phyloP scores from a whole-genome alignment of 2,113 vertebrate genomes.

The Coturnix japonica region DNA sequence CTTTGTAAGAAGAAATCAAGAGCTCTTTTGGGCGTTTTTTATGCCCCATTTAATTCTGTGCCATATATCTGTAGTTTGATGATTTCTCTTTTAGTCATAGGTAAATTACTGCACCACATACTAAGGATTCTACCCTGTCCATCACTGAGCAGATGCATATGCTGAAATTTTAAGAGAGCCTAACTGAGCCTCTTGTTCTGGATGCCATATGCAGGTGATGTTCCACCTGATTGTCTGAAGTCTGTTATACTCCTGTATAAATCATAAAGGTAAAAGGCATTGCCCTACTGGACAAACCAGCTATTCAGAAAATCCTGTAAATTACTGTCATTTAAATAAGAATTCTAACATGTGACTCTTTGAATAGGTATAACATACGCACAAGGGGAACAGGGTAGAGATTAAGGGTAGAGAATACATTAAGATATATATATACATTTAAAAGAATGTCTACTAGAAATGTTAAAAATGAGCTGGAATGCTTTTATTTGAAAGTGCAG shows the following conservation, averaged over 20 bases:
- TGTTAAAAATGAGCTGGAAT: not conserved
- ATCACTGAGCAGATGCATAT: not conserved
- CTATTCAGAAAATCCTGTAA: not conserved
- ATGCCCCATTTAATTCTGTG: not conserved
- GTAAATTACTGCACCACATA: not conserved
- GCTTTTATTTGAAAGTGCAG: not conserved
- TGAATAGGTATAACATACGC: not conserved
- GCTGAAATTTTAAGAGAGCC: not conserved
- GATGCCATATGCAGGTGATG: not conserved
- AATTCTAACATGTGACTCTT: not conserved
- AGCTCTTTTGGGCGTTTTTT: not conserved
- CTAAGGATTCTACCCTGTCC: not conserved
- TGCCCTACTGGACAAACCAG: not conserved
- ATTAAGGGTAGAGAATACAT: not conserved
- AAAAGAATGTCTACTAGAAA: not conserved
- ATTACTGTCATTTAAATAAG: not conserved
- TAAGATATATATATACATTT: not conserved
- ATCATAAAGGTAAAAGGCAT: fast-evolving
- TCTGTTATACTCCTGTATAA: not conserved
- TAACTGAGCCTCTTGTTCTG: not conserved
- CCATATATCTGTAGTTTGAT: not conserved
- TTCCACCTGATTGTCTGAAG: not conserved
- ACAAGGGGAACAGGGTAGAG: not conserved
- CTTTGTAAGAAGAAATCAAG: not conserved
- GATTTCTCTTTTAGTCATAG: not conserved